Conservation (phyloP, 2,113 vertebrate species). For the Halcyon senegalensis region DNA sequence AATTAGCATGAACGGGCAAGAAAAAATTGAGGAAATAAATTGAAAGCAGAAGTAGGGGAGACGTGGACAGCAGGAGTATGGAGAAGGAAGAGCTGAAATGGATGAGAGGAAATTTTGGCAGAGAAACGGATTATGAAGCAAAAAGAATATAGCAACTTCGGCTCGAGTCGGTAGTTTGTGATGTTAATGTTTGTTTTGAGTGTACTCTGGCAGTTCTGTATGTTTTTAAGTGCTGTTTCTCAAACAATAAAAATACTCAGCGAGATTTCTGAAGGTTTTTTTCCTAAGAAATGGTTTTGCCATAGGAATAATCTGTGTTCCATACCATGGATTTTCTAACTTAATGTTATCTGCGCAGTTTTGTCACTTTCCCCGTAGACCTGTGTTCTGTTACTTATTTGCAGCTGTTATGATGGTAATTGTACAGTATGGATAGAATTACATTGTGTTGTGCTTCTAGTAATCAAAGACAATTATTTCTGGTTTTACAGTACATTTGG, state of each 20-base stretch:
- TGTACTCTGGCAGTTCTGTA: not conserved
- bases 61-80: not conserved
- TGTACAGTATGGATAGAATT: not conserved
- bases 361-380: not conserved
- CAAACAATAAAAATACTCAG: not conserved
- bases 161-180: not conserved
- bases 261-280: not conserved
- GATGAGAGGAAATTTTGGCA: not conserved
- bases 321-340: not conserved
- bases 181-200: not conserved
- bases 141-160: not conserved
- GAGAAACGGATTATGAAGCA: not conserved
- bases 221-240: not conserved
- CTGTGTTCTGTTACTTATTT: not conserved
- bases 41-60: not conserved
- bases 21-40: not conserved
- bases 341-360: not conserved
- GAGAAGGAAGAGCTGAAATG: not conserved
- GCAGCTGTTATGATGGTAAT: not conserved
- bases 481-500: slow-evolving; percentile 87
- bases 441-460: not conserved
- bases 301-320: not conserved
- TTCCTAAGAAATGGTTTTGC: not conserved
- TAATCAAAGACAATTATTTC: slow-evolving; percentile 54
- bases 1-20: not conserved